These are phyloP conservation scores for Fregata magnificens DNA, from an alignment of 2,113 vertebrate species.

Conservation along the genomic window DNA sequence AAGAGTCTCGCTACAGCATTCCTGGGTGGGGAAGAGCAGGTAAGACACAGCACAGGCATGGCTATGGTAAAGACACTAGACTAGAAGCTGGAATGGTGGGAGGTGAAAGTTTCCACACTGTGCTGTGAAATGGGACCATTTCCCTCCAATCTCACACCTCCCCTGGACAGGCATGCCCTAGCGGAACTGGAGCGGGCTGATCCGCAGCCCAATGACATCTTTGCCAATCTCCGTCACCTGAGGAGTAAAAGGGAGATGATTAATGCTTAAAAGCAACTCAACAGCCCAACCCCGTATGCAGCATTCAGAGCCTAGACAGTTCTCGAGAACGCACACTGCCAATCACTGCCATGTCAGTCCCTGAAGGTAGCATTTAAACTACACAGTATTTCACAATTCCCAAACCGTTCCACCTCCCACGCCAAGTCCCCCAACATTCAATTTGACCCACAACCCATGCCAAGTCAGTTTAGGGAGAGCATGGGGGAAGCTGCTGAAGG, in stretches of 20 bases:
- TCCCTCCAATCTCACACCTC: not conserved
- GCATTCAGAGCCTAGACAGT: fast-evolving
- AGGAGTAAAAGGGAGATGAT: not conserved
- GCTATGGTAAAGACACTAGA: fast-evolving
- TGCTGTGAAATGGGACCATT: fast-evolving
- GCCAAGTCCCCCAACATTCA: not conserved
- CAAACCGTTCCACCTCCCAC: not conserved
- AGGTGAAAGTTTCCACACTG: not conserved
- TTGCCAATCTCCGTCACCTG: conserved; percentile 95
- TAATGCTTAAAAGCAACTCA: not conserved
- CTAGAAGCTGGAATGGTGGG: not conserved
- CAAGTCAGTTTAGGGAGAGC: not conserved
- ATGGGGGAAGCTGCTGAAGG: not conserved
- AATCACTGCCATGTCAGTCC: fast-evolving
- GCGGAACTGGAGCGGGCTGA: conserved; percentile 97
- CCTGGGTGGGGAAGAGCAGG: not conserved
- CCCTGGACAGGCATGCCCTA: conserved; percentile 36
- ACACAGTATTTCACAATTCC: not conserved
- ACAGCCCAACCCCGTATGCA: fast-evolving
- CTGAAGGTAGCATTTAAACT: not conserved
- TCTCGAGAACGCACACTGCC: not conserved
- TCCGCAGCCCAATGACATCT: conserved; percentile 93
- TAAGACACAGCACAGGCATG: not conserved
- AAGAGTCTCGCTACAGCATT: not conserved
- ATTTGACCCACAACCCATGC: not conserved